Evolutionary conservation across 2,888 invertebrate genomes (phyloP).

Genomic region (Artemia sp.): DNA sequence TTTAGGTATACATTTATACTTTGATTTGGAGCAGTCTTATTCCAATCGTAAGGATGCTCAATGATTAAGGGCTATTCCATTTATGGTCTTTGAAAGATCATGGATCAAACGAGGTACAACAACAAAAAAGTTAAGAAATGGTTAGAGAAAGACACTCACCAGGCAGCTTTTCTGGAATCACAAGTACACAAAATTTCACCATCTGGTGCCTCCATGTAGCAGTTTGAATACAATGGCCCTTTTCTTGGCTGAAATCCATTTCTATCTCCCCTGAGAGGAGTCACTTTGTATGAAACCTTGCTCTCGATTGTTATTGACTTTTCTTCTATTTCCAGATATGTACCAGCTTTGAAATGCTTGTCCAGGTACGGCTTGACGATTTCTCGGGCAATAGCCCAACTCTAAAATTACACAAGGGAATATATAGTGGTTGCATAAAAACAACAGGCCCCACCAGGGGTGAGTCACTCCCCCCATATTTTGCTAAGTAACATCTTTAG

Average conservation of each 20-base stretch:
- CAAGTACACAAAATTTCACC: constrained; percentile 57
- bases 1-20: too few species aligned
- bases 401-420: not conserved
- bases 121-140: too few species aligned
- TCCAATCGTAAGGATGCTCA: too few species aligned
- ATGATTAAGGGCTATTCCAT: too few species aligned
- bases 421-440: not conserved
- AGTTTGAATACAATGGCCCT: constrained; percentile 58
- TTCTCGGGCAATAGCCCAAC: not conserved
- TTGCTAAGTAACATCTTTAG: too few species aligned
- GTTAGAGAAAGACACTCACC: constrained; percentile 38
- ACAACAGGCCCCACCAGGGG: too few species aligned
- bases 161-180: constrained; percentile 52
- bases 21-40: too few species aligned
- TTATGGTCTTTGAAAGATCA: too few species aligned
- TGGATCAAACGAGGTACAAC: too few species aligned
- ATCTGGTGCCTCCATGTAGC: constrained; percentile 56
- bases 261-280: constrained; percentile 20
- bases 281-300: constrained; percentile 15
- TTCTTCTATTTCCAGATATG: too few species aligned
- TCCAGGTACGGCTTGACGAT: constrained; percentile 1
- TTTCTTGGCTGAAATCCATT: constrained; percentile 35
- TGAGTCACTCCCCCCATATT: too few species aligned
- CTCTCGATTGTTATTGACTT: too few species aligned
- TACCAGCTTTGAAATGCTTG: not conserved